A percentile compares a stretch with the other conserved stretches of the same genome.
These are phyloP conservation scores for Drosophila aff. DNA, from an alignment of 1,140 invertebrate genomes.

Conservation along the genomic window DNA sequence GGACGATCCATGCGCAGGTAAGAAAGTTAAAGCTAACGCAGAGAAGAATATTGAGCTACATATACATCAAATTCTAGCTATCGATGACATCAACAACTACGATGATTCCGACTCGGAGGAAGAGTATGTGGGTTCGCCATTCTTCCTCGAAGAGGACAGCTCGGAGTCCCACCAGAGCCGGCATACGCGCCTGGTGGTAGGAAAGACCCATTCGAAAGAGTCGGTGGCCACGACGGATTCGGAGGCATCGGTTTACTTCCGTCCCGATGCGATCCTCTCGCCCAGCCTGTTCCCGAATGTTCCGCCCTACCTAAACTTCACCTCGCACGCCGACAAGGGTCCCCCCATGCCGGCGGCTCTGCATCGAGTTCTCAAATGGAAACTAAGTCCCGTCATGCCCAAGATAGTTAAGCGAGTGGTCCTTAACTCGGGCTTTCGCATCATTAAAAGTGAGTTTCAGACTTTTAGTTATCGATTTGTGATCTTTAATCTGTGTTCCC, in stretches of 20 bases:
- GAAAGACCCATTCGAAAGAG: slow-evolving; percentile 47
- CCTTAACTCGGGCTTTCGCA: slow-evolving; percentile 92
- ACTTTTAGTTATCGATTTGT: neutral
- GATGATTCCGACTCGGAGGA: slow-evolving; percentile 81
- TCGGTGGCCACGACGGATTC: slow-evolving; percentile 65
- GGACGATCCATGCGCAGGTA: slow-evolving; percentile 78
- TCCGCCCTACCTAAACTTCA: slow-evolving; percentile 95
- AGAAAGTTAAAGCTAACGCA: neutral
- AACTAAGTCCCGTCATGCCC: slow-evolving; percentile 96
- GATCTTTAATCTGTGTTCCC: neutral
- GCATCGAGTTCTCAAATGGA: slow-evolving; percentile 94
- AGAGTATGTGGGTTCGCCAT: slow-evolving; percentile 74
- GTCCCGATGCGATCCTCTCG: slow-evolving; percentile 86
- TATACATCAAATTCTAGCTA: slow-evolving; percentile 37
- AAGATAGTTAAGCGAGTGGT: slow-evolving; percentile 93
- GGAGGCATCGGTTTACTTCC: slow-evolving; percentile 65
- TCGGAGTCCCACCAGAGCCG: slow-evolving; percentile 71
- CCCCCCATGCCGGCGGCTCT: slow-evolving; percentile 88
- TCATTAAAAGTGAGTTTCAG: slow-evolving; percentile 90
- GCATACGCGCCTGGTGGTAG: slow-evolving; percentile 62
- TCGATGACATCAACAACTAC: slow-evolving; percentile 77
- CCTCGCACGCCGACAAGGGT: slow-evolving; percentile 89
- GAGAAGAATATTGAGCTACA: no score
- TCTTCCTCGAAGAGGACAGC: slow-evolving; percentile 68
- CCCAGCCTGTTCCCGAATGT: slow-evolving; percentile 93